These are phyloP conservation scores for Halictus quadricinctus DNA, from an alignment of 2,888 invertebrate species.

Conservation along the genomic window DNA sequence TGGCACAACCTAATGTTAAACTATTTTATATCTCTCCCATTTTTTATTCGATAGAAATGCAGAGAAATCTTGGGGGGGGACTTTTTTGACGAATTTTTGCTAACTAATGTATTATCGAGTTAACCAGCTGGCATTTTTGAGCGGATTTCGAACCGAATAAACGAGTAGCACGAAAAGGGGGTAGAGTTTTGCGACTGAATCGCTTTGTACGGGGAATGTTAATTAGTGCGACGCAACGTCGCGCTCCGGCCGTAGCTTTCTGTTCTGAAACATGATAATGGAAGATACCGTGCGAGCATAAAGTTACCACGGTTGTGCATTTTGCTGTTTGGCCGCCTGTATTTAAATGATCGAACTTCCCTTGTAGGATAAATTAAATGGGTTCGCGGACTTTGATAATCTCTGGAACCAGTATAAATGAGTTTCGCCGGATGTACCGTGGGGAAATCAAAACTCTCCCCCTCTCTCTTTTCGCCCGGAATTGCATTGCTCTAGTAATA, in stretches of 20 bases:
- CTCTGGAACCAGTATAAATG: constrained; percentile 73
- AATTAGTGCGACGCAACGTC: constrained; percentile 49
- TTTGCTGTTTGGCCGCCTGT: constrained; percentile 60
- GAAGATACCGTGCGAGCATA: constrained; percentile 43
- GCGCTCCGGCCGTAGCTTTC: constrained; percentile 49
- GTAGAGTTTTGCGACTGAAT: background rate
- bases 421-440: constrained; percentile 74
- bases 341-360: constrained; percentile 69
- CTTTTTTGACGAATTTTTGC: too few relatives aligned
- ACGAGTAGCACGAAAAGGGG: background rate
- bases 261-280: constrained; percentile 58
- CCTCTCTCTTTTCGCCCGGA: constrained; percentile 44
- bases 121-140: background rate
- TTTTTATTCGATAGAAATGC: too few relatives aligned
- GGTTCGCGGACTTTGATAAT: constrained; percentile 71
- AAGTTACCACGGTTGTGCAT: constrained; percentile 43
- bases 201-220: constrained; percentile 31
- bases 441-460: constrained; percentile 76
- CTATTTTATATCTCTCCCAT: too few relatives aligned
- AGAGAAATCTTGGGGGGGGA: too few relatives aligned
- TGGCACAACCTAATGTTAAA: too few relatives aligned
- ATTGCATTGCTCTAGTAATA: constrained; percentile 63
- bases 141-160: background rate
- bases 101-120: too few relatives aligned
- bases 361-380: constrained; percentile 71